A percentile compares a stretch with the other conserved stretches of the same genome.
Evolutionary conservation across 1,140 invertebrate genomes (phyloP).

Genomic region (Macrostomum lignano): DNA sequence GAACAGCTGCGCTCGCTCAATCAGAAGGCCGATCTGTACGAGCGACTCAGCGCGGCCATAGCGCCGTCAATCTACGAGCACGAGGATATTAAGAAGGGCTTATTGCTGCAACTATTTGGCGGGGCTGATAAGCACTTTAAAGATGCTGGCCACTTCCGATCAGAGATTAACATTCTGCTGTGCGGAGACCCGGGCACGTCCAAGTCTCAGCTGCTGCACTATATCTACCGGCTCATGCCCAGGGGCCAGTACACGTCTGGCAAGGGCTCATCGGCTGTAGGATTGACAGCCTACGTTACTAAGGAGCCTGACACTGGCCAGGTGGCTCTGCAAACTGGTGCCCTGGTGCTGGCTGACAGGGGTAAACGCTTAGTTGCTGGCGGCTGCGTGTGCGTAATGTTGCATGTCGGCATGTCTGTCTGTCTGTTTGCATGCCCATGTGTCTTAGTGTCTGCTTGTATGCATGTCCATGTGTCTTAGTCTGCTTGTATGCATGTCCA

Average conservation of each 20-base stretch:
- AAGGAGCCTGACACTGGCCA: conserved; percentile 86
- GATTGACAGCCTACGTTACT: conserved; percentile 88
- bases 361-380: no score
- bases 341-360: conserved; percentile 9
- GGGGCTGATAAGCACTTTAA: conserved; percentile 70
- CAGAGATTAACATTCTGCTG: conserved; percentile 72
- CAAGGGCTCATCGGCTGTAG: conserved; percentile 85
- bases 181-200: conserved; percentile 96
- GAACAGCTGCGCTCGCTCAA: conserved; percentile 51
- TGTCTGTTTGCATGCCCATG: no score
- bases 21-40: conserved; percentile 62
- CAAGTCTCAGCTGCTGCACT: conserved; percentile 85
- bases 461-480: no score
- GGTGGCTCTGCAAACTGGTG: conserved; percentile 65
- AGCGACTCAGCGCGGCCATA: conserved; percentile 49
- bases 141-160: conserved; percentile 33
- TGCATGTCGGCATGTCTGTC: no score
- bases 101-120: conserved; percentile 75
- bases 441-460: no score
- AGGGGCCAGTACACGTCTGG: conserved; percentile 82
- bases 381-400: no score
- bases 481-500: no score
- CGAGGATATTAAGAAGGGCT: conserved; percentile 89
- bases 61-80: conserved; percentile 96
- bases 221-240: conserved; percentile 67